A percentile compares a stretch with the other conserved stretches of the same genome.
Conservation (phyloP, 2,797 vertebrate genomes). For the Rhabdomys pumilio region DNA sequence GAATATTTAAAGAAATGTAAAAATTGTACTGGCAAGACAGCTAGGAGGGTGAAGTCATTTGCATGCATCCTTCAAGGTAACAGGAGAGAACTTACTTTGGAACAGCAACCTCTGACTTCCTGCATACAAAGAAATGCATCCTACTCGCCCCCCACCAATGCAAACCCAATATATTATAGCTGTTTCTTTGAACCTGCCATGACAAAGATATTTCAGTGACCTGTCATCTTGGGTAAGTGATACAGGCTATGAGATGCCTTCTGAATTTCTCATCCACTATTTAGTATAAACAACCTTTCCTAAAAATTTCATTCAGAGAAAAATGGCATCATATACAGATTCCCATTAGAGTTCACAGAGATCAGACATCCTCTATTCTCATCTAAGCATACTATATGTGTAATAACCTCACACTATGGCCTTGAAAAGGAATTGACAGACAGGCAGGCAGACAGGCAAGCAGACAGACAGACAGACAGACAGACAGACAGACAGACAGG, state of each 20-base stretch:
- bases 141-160: not conserved
- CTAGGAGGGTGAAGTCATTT: not conserved
- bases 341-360: not conserved
- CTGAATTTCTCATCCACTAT: not conserved
- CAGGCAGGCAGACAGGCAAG: not conserved
- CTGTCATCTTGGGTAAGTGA: not conserved
- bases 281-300: not conserved
- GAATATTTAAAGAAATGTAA: not conserved
- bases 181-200: conserved; percentile 4
- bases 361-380: not conserved
- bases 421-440: not conserved
- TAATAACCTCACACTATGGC: not conserved
- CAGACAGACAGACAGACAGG: not conserved
- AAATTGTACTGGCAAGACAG: not conserved
- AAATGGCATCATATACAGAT: not conserved
- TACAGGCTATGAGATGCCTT: not conserved
- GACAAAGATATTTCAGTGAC: not conserved
- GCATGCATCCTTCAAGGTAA: not conserved
- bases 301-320: not conserved
- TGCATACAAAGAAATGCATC: not conserved
- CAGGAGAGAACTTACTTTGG: not conserved
- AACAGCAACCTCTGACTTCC: not conserved
- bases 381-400: not conserved
- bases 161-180: not conserved
- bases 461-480: not conserved